Base-by-base conservation (phyloP, 2,888 invertebrate species). In the Ryuthela nishihirai region DNA sequence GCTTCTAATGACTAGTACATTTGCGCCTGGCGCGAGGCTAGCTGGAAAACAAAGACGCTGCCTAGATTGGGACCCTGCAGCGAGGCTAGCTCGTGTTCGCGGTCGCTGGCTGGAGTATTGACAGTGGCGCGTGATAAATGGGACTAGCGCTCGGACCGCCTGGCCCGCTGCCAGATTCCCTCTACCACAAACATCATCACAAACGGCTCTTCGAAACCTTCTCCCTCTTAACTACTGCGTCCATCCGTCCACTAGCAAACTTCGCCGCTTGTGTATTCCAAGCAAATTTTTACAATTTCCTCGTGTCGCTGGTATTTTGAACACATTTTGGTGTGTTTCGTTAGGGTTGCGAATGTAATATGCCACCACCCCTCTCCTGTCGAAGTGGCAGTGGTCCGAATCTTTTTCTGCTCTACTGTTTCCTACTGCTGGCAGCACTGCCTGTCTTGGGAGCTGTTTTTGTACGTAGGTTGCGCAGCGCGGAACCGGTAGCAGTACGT, bases 101-200 rank as follows among this genome's bases (percentile, higher is more conserved):
- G 54, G 54, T 54, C 47, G 38, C 54, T 47, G 47, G 49, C 45
- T 49, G 41, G 55, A 44, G 43, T 55, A 55, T 55, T 55, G 55
- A 55, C 55, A 49, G 55, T 49, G 45, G 55, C 55, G 49, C 55
- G 49, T 55, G 55, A 55, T 55, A 55, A 55, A 55, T 55, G 55
- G 55, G 44, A 41, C 45, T 49, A n/a, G n/a, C n/a, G n/a, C n/a
- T n/a, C n/a, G n/a, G n/a, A n/a, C n/a, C 45, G 55, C 26, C 55
- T 55, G 55, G 55, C 55, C 49, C 49, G 49, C 18, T 49, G 49
- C 55, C 48, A 55, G 49, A 45, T 55, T 41, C 55, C 49, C 48
- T 49, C 44, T 47, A 47, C 54, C 47, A 29, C 47, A 54, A 54
- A 54, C 54, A 47, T 46, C 47, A 36, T 54, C 54, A 42, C 47